Percentiles rank a stretch among this genome's conserved stretches.
Conservation (phyloP, 2,113 vertebrate genomes). For the Conger conger region DNA sequence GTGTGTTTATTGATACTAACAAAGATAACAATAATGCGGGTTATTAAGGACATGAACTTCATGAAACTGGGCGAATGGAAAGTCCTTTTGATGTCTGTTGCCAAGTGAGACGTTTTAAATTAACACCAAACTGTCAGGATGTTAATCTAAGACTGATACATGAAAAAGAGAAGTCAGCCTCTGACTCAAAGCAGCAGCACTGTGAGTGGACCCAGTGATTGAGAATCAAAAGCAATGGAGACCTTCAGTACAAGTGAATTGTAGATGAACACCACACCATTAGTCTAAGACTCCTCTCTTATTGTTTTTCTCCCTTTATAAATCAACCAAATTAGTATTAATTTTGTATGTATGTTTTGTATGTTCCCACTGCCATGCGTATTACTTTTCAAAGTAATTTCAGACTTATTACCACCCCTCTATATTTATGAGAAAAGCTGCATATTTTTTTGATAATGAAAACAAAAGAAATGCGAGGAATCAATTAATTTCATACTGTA, state of each 20-base stretch:
- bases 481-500: too few species aligned
- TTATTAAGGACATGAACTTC: neutral
- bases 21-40: neutral
- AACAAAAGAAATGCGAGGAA: too few species aligned
- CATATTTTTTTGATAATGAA: too few species aligned
- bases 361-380: neutral
- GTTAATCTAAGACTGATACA: conserved; percentile 20
- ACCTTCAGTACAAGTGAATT: neutral
- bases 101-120: neutral
- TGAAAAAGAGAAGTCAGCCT: conserved; percentile 12
- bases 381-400: too few species aligned
- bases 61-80: neutral
- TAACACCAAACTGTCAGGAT: neutral
- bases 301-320: neutral
- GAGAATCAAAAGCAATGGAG: neutral
- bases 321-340: neutral
- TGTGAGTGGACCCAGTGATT: neutral
- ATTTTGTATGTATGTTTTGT: too few species aligned
- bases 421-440: neutral
- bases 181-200: neutral
- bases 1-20: neutral
- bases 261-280: neutral
- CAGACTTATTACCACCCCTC: neutral
- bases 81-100: conserved; percentile 11
- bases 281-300: neutral